These are phyloP conservation scores for Gallinago media DNA, from an alignment of 2,113 vertebrate species.

Conservation along the genomic window DNA sequence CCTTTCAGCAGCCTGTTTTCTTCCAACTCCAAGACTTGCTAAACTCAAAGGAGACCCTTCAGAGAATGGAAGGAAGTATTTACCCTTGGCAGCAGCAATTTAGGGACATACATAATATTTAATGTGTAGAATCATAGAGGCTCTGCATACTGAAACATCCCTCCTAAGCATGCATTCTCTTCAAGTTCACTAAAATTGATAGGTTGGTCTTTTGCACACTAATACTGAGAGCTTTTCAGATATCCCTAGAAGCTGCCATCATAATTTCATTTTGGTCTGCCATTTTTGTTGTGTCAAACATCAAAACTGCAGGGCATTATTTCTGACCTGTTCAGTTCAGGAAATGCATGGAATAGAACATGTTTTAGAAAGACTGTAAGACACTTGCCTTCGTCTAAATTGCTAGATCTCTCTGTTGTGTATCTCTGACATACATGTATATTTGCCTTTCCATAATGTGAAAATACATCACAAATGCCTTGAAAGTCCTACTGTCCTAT, in stretches of 20 bases:
- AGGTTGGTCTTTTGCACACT: neutral
- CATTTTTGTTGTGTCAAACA: neutral
- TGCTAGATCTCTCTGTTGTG: neutral
- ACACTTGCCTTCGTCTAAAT: neutral
- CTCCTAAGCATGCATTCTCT: neutral
- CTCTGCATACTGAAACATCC: neutral
- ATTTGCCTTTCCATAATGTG: neutral
- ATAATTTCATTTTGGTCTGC: neutral
- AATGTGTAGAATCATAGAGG: neutral
- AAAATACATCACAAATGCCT: neutral
- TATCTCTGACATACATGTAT: neutral
- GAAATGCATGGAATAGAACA: neutral
- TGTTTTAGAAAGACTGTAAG: neutral
- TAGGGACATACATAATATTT: neutral
- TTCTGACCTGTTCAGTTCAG: neutral
- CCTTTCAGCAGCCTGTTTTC: neutral
- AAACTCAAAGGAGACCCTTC: neutral
- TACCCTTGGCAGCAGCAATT: neutral
- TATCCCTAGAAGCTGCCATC: neutral
- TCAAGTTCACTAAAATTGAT: neutral
- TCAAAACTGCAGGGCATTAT: neutral
- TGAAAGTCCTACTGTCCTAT: neutral
- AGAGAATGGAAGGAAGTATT: neutral
- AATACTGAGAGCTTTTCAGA: neutral
- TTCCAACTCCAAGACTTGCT: neutral